Percentiles rank a stretch among this genome's conserved stretches.
These are phyloP conservation scores for Aptenodytes patagonicus DNA, from an alignment of 2,113 vertebrate species.

Conservation along the genomic window DNA sequence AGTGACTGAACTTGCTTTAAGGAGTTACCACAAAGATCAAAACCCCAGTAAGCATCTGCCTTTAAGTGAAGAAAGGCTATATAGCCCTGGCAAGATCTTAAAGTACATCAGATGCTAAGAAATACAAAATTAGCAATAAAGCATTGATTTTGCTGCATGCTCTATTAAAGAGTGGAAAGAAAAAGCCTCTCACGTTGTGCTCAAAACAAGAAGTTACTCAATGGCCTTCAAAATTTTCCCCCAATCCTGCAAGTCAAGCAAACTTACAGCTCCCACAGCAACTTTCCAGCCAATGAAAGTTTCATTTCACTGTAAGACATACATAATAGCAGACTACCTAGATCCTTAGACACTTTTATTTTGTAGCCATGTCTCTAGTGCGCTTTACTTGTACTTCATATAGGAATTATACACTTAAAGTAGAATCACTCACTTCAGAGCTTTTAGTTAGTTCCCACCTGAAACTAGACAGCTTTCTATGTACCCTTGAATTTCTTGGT, in stretches of 20 bases:
- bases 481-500: background rate
- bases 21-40: background rate
- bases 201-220: background rate
- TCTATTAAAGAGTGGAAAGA: background rate
- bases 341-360: background rate
- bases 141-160: background rate
- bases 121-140: background rate
- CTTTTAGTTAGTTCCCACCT: background rate
- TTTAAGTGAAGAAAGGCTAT: background rate
- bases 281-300: background rate
- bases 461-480: background rate
- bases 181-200: background rate
- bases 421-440: background rate
- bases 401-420: background rate
- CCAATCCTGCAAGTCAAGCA: background rate
- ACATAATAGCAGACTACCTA: background rate
- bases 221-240: background rate
- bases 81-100: background rate
- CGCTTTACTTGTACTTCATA: background rate
- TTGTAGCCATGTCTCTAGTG: background rate
- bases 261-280: background rate
- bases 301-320: background rate
- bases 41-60: background rate
- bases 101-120: background rate
- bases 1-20: background rate